Percentiles rank a stretch among this genome's conserved stretches.
Evolutionary conservation across 2,888 invertebrate species (phyloP).

Genomic region (Panzeria rudis): DNA sequence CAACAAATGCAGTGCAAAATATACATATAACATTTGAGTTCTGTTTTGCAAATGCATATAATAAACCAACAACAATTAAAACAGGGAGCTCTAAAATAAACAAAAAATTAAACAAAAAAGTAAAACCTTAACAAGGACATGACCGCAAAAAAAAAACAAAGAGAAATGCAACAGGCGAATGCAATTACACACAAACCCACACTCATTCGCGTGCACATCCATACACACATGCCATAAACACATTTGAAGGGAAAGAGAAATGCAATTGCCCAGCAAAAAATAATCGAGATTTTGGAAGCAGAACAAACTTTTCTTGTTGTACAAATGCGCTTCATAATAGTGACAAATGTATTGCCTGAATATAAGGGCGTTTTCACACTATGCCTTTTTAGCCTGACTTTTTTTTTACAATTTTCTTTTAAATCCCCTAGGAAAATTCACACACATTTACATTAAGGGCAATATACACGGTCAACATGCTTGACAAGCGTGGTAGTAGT

Average conservation of each 20-base stretch:
- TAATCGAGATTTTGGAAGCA: no score
- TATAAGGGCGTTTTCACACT: no score
- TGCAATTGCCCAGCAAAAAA: conserved; percentile 5
- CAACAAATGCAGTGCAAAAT: conserved; percentile 42
- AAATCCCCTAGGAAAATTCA: no score
- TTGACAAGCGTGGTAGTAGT: no score
- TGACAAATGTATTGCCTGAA: no score
- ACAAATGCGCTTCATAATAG: no score
- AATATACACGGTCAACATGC: no score
- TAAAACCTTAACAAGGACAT: conserved; percentile 43
- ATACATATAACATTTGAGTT: background rate
- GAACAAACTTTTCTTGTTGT: no score
- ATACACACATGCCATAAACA: background rate
- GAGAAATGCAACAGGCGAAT: conserved; percentile 59
- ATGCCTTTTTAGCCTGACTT: no score
- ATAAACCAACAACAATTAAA: conserved; percentile 37
- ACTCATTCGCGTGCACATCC: conserved; percentile 6
- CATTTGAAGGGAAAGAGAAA: background rate
- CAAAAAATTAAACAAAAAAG: background rate
- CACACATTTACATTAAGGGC: no score
- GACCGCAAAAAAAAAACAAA: conserved; percentile 16
- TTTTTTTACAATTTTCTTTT: no score
- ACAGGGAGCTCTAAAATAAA: conserved; percentile 41
- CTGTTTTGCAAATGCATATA: conserved; percentile 48
- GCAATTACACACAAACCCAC: conserved; percentile 27